phyloP scores from a whole-genome alignment of 2,888 invertebrate species.

The Ormyrus nitidulus region DNA sequence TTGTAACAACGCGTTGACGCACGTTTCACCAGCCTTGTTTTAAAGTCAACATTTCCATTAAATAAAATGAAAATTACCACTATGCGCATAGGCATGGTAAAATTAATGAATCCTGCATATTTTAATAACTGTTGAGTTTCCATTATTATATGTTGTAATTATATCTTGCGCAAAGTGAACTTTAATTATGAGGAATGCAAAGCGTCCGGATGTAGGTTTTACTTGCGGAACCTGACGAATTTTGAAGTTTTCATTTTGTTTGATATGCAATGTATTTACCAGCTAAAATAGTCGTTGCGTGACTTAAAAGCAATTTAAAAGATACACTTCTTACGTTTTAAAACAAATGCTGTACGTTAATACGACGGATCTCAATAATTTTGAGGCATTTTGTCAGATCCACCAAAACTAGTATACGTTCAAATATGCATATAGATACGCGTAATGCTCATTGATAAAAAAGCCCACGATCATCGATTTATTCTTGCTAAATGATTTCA shows the following conservation, averaged over 20 bases:
- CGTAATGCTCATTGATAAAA: slow-evolving; percentile 45
- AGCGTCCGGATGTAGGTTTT: slow-evolving; percentile 34
- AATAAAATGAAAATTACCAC: slow-evolving; percentile 49
- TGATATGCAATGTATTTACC: slow-evolving; percentile 46
- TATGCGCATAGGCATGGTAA: slow-evolving; percentile 27
- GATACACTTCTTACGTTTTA: slow-evolving; percentile 42
- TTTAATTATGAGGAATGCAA: slow-evolving; percentile 52
- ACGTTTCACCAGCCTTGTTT: slow-evolving; percentile 58
- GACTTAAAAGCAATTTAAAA: slow-evolving; percentile 50
- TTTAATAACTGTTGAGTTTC: slow-evolving; percentile 33
- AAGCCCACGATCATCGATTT: slow-evolving; percentile 41
- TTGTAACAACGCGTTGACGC: slow-evolving; percentile 55
- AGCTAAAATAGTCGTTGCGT: slow-evolving; percentile 42
- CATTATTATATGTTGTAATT: slow-evolving; percentile 36
- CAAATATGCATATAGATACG: slow-evolving; percentile 48
- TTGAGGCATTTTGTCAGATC: slow-evolving; percentile 26
- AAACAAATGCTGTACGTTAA: slow-evolving; percentile 49
- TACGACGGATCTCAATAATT: slow-evolving; percentile 26
- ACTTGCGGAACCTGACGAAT: slow-evolving; percentile 34
- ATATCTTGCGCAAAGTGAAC: slow-evolving; percentile 25
- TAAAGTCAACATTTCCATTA: slow-evolving; percentile 50
- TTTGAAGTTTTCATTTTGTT: slow-evolving; percentile 42
- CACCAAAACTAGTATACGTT: slow-evolving; percentile 47
- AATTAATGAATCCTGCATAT: background rate
- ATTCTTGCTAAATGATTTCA: slow-evolving; percentile 37